Percentiles rank a stretch among this genome's conserved stretches.
phyloP scores from a whole-genome alignment of 2,113 vertebrate genomes.

The Vimba vimba region DNA sequence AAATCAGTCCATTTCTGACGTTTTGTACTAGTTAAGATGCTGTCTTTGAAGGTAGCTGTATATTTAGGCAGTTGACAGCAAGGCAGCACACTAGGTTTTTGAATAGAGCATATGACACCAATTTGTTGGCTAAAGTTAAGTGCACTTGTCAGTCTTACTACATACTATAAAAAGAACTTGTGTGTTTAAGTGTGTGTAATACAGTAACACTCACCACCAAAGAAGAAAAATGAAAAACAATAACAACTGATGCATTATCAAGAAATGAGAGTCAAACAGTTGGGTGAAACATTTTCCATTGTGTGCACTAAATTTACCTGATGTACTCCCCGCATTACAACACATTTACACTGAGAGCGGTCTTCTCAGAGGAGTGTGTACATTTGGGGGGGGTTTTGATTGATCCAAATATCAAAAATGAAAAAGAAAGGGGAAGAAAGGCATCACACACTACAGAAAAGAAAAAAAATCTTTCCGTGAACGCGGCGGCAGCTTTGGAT shows the following conservation, averaged over 20 bases:
- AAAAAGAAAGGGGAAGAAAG: conserved; percentile 73
- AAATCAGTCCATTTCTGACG: background rate
- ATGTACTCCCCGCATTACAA: conserved; percentile 79
- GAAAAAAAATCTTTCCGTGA: conserved; percentile 72
- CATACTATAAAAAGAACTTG: background rate
- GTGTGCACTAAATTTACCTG: conserved; percentile 83
- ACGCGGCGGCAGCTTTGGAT: conserved; percentile 49
- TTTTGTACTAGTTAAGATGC: background rate
- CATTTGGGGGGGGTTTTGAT: conserved; percentile 66
- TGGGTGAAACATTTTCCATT: conserved; percentile 63
- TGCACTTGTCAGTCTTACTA: background rate
- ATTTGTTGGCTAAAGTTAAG: background rate
- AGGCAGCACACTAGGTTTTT: conserved; percentile 13
- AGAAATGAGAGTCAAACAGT: conserved; percentile 56
- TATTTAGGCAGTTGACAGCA: too few relatives aligned
- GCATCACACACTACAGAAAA: conserved; percentile 74
- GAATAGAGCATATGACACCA: background rate
- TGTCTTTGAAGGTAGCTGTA: background rate
- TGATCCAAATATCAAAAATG: conserved; percentile 70
- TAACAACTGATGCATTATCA: conserved; percentile 55
- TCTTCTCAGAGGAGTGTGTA: conserved; percentile 78
- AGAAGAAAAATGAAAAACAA: conserved; percentile 13
- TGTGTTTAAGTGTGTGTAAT: conserved; percentile 4
- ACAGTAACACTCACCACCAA: conserved; percentile 20
- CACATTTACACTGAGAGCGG: conserved; percentile 78